Percentiles rank a stretch among this genome's conserved stretches.
phyloP scores from a whole-genome alignment of 2,113 vertebrate genomes.

The Phrynosoma blainvillii region DNA sequence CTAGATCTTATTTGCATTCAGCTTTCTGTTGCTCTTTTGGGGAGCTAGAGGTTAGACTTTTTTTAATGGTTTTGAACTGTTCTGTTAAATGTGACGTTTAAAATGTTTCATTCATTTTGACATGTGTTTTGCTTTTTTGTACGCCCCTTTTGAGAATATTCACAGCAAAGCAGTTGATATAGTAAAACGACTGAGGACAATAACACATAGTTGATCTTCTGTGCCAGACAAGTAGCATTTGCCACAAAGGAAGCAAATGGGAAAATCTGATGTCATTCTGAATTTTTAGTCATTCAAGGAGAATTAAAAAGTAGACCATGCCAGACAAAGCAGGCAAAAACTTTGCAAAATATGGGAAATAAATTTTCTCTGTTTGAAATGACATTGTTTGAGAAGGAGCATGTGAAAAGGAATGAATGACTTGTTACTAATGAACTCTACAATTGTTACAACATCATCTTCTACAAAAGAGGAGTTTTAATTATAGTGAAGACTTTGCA shows the following conservation, averaged over 20 bases:
- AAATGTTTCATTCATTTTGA: too few species aligned
- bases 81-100: background rate
- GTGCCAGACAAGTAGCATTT: background rate
- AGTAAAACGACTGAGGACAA: too few species aligned
- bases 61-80: too few species aligned
- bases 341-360: conserved; percentile 46
- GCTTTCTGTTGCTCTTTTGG: too few species aligned
- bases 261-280: conserved; percentile 40
- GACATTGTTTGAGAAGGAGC: conserved; percentile 29
- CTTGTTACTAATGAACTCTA: conserved; percentile 36
- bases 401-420: conserved; percentile 43
- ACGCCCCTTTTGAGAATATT: background rate
- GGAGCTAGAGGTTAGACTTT: too few species aligned
- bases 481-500: conserved; percentile 39
- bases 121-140: background rate
- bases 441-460: conserved; percentile 49
- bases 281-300: conserved; percentile 53
- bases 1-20: too few species aligned
- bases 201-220: background rate
- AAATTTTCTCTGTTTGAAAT: conserved; percentile 35
- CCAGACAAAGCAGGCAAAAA: conserved; percentile 36
- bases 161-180: background rate
- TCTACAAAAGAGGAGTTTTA: conserved; percentile 54
- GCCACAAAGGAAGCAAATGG: conserved; percentile 50
- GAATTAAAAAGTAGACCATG: conserved; percentile 53